Base-by-base conservation (phyloP, 2,888 invertebrate species). In the Andrena bicolor region DNA sequence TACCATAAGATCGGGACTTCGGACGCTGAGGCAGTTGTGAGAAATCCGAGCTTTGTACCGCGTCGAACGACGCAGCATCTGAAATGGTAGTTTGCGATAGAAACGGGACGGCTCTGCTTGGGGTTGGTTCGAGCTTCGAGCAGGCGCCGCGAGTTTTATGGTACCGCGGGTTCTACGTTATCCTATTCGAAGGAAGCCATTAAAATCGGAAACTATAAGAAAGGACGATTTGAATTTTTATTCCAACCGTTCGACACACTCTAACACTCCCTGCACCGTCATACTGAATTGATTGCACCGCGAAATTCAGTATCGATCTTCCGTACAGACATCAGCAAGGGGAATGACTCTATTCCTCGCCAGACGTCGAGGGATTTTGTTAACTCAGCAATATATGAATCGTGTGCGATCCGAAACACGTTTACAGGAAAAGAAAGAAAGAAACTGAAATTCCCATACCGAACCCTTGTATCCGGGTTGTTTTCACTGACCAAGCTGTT, bases 321-420 rank as follows among this genome's bases (percentile, higher is more conserved):
- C 41, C 41, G 41, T 16, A 41, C 5, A 41, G 41, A 41, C 16
- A 10, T 35, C 35, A 35, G 35, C 35, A 41, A 41, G 41, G 41
- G 16, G 16, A 41, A 16, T 41, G 41, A 4, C 41, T 16, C 16
- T 41, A 30, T 71, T 51, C 72, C n/a, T 13, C 1, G 13, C 53
- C 32, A 49, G 8, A 16, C 16, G 20, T 23, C 26, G 8, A 53
- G 35, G 13, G 51, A 65, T 82, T 72, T 49, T 51, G 35, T 35
- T 23, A 49, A 51, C n/a, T 30, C 73, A 26, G 20, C 26, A 51
- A 56, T 80, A 16, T 78, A 69, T 48, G 8, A n/a, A 76, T 10
- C 64, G 41, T 72, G 71, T 72, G 66, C 53, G 61, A 65, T 61
- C 53, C 2, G 26, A 10, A 49, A 5, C 32, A 64, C 26, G 61